Base-by-base conservation (phyloP, 2,797 vertebrate species). In the Pygocentrus nattereri region DNA sequence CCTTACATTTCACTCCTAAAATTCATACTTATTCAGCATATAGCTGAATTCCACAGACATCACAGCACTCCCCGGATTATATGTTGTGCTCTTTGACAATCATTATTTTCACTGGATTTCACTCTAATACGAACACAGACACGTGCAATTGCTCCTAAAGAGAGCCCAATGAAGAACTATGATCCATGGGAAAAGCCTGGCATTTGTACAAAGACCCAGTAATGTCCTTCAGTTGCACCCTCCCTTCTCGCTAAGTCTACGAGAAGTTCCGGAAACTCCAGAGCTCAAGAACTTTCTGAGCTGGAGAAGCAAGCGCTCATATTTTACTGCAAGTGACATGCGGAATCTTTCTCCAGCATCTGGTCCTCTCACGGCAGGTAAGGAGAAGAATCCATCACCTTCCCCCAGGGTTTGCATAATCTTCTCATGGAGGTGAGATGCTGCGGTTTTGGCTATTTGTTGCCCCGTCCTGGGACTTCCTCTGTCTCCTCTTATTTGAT, bases 391-490 rank as follows among this genome's bases (percentile, higher is more conserved):
- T 95, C 93, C 94, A 94, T 95, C 94, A 94, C 93, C 92, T 92
- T 92, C 93, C 94, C 92, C 92, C 89, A 92, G 93, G 93, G 93
- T 94, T 94, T 95, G 93, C 92, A 92, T 94, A 94, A 95, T 93
- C 94, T 92, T 93, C 93, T 94, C 93, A 91, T 88, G 91, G 91
- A 93, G 92, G 93, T 91, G 93, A 93, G 89, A 88, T 92, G 90
- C 90, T 90, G 88, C 88, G 88, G 90, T 89, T 88, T 85, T 90
- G 90, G 89, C 91, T 92, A 93, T 95, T 93, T 91, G 91, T 92
- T 94, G 92, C 93, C 90, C 92, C 88, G 87, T 94, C 90, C 86
- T 89, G 93, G 93, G 93, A 94, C 91, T 92, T 89, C 89, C 83
- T 84, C 91, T 87, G 93, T 94, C 93, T 92, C 91, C 91, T 91